Evolutionary conservation across 37 sponge, comb jelly and placozoan genomes (phyloP).

Genomic region (Chondrilla cf. caribensis): DNA sequence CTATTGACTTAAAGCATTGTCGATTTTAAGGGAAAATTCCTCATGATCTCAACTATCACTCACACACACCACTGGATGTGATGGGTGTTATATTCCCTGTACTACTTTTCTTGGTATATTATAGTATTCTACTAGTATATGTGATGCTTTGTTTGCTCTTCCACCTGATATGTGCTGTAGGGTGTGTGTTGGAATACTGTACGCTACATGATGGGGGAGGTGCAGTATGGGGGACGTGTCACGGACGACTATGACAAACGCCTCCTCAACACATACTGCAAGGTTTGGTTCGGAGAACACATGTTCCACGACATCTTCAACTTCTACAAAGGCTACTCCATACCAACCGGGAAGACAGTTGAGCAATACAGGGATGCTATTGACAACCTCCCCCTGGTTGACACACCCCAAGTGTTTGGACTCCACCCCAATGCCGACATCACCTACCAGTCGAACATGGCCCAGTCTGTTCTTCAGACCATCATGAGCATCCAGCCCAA

Average conservation of each 20-base stretch:
- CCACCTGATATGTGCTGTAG: conserved; percentile 37
- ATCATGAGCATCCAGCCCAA: conserved; percentile 98
- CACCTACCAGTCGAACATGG: conserved; percentile 97
- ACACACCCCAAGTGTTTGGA: conserved; percentile 98
- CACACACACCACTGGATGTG: no score
- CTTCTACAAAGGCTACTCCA: conserved; percentile 94
- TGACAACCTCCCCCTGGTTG: conserved; percentile 92
- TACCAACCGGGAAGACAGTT: conserved; percentile 78
- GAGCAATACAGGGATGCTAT: conserved; percentile 85
- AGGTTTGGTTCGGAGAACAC: conserved; percentile 96
- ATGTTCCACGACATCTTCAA: conserved; percentile 79
- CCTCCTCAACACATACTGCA: conserved; percentile 91
- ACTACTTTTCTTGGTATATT: no score
- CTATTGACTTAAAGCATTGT: no score
- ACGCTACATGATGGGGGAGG: conserved; percentile 98
- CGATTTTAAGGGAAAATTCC: no score
- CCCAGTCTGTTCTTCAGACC: conserved; percentile 91
- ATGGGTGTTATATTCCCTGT: no score
- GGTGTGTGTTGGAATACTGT: conserved; percentile 98
- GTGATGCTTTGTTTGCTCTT: no score
- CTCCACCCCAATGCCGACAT: conserved; percentile 99
- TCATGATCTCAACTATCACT: no score
- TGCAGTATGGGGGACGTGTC: conserved; percentile 99
- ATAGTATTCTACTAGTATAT: no score
- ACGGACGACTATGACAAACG: conserved; percentile 98